These are phyloP conservation scores for Macrotis lagotis DNA, from an alignment of 2,113 vertebrate species.

Conservation along the genomic window DNA sequence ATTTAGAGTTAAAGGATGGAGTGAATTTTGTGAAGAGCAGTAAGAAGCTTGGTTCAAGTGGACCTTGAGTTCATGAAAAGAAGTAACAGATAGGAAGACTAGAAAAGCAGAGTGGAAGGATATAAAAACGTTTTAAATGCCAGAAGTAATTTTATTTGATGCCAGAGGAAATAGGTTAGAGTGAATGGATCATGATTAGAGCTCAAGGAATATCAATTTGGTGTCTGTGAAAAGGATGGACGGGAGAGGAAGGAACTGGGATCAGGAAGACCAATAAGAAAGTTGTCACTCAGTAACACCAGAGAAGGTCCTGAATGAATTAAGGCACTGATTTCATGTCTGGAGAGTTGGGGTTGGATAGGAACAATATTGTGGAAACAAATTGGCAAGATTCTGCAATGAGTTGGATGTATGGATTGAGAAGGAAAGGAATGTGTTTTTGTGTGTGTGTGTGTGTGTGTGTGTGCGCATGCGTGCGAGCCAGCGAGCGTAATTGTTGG, in stretches of 20 bases:
- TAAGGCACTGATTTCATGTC: neutral
- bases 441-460: too few species aligned
- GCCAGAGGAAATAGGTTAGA: neutral
- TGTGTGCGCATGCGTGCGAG: too few species aligned
- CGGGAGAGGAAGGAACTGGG: neutral
- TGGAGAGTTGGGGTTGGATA: neutral
- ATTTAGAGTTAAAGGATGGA: neutral
- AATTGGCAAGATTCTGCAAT: neutral
- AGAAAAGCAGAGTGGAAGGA: neutral
- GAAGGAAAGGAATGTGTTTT: neutral
- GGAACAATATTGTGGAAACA: neutral
- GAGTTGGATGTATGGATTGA: neutral
- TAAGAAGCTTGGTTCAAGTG: neutral
- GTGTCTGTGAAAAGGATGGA: neutral
- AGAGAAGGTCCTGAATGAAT: neutral
- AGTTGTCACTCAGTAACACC: neutral
- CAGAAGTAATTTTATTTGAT: neutral
- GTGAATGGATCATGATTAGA: neutral
- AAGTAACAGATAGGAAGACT: neutral
- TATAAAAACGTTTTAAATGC: neutral
- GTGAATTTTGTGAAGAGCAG: neutral
- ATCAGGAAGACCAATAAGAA: neutral
- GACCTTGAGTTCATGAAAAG: neutral
- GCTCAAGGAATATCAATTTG: neutral
- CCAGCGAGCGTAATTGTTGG: too few species aligned